These are phyloP conservation scores for Trypoxylon attenuatum DNA, from an alignment of 2,888 invertebrate species.

Conservation along the genomic window DNA sequence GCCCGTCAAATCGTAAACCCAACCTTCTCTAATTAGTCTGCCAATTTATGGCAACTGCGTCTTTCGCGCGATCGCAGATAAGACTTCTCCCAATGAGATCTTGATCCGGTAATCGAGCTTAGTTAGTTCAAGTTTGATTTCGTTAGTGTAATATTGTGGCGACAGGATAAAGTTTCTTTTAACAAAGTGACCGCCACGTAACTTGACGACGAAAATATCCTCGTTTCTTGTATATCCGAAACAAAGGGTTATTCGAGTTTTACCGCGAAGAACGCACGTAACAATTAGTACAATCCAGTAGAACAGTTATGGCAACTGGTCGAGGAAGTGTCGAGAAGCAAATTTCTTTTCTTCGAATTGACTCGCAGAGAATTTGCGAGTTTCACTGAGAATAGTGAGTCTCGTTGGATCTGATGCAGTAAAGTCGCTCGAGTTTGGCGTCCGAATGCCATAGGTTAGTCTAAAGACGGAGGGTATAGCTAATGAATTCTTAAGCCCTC, in stretches of 20 bases:
- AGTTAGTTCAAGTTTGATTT: too few species aligned
- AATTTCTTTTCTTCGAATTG: background rate
- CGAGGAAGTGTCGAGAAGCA: background rate
- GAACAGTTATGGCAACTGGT: too few species aligned
- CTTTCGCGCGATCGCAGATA: background rate
- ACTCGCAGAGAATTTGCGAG: background rate
- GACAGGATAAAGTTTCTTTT: too few species aligned
- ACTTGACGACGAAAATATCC: too few species aligned
- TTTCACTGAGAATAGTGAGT: background rate
- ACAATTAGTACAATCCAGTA: too few species aligned
- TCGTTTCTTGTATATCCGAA: too few species aligned
- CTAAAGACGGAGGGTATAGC: conserved; percentile 36
- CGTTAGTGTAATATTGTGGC: too few species aligned
- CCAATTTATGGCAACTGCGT: background rate
- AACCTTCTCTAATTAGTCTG: background rate
- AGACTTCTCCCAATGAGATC: background rate
- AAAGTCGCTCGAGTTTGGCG: conserved; percentile 46
- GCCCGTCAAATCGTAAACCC: background rate
- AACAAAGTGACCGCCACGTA: too few species aligned
- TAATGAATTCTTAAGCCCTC: conserved; percentile 39
- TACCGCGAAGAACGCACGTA: too few species aligned
- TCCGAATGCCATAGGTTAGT: background rate
- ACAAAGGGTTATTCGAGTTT: too few species aligned
- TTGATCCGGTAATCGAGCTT: too few species aligned
- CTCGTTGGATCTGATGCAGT: conserved; percentile 15